These are phyloP conservation scores for Ditylenchus weischeri DNA, from an alignment of 2,888 invertebrate species.

Conservation along the genomic window DNA sequence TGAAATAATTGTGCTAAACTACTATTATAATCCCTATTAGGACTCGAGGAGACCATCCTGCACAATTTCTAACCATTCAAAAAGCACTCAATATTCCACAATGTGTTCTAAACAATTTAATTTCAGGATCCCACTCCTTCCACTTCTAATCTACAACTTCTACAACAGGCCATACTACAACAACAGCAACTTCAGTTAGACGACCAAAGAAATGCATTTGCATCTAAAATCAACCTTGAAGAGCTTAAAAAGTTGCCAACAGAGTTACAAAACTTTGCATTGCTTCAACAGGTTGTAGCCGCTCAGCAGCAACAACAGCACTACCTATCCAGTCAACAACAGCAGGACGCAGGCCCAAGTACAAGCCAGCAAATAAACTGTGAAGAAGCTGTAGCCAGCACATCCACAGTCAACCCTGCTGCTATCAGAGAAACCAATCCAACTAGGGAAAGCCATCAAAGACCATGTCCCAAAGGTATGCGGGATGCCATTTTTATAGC, in stretches of 20 bases:
- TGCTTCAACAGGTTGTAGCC: constrained; percentile 10
- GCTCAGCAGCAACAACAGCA: constrained; percentile 18
- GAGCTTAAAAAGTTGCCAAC: neutral
- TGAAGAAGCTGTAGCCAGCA: constrained; percentile 2
- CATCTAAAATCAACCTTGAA: constrained; percentile 1
- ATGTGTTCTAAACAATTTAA: no score
- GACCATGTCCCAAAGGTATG: constrained; percentile 26
- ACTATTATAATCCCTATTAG: no score
- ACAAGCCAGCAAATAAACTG: constrained; percentile 6
- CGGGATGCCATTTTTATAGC: constrained; percentile 32
- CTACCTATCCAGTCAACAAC: constrained; percentile 7
- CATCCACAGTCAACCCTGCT: neutral
- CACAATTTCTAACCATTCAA: no score
- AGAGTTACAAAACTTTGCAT: neutral
- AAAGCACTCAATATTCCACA: no score
- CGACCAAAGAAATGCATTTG: neutral
- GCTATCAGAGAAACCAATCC: neutral
- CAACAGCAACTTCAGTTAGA: neutral
- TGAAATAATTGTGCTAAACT: no score
- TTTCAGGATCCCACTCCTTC: no score
- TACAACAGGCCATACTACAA: constrained; percentile 7
- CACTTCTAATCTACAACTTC: neutral
- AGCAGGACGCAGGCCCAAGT: neutral
- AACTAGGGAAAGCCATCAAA: neutral
- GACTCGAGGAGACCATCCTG: no score